phyloP scores from a whole-genome alignment of 2,113 vertebrate species.

The Astur gentilis region DNA sequence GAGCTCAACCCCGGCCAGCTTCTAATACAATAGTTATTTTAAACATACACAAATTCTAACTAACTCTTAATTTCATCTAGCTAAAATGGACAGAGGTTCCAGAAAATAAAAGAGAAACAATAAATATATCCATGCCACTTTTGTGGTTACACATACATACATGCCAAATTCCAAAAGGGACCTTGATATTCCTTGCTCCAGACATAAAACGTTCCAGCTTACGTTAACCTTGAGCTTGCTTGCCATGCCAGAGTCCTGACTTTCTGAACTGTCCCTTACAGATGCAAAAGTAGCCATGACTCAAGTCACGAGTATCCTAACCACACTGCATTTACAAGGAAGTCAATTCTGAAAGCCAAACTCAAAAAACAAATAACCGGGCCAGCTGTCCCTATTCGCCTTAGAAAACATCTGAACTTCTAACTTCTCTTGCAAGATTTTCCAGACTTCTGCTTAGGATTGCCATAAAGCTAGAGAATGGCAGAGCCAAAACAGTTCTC shows the following conservation, averaged over 20 bases:
- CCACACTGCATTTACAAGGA: background rate
- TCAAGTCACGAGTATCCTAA: background rate
- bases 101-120: background rate
- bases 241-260: background rate
- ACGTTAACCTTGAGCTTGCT: background rate
- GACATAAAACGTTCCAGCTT: background rate
- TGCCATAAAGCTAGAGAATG: background rate
- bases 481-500: background rate
- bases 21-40: background rate
- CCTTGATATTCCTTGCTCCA: background rate
- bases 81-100: background rate
- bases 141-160: background rate
- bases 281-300: background rate
- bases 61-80: background rate
- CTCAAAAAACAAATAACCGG: background rate
- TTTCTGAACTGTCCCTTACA: background rate
- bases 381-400: background rate
- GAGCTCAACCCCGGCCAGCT: background rate
- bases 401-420: background rate
- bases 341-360: background rate
- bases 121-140: background rate
- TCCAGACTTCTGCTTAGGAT: background rate
- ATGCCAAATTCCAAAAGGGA: background rate
- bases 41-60: background rate
- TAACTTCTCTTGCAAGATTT: background rate